Evolutionary conservation across 2,888 invertebrate genomes (phyloP).

Genomic region (Harpagoxenus sublaevis): DNA sequence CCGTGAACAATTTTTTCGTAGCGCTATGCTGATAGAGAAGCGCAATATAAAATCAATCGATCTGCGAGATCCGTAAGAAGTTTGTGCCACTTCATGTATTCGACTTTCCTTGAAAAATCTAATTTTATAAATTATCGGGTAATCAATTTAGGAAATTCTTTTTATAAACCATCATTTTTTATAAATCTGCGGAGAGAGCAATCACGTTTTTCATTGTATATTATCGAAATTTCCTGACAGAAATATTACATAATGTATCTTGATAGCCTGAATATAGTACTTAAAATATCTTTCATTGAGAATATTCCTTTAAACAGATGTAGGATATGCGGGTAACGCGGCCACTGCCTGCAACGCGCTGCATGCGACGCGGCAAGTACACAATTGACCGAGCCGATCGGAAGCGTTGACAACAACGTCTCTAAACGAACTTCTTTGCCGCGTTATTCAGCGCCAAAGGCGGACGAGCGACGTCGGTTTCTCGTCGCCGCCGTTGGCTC

Average conservation of each 20-base stretch:
- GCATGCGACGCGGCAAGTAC: not conserved
- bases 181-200: not conserved
- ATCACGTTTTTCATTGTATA: not conserved
- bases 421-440: not conserved
- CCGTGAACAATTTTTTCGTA: constrained; percentile 11
- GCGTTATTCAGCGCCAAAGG: constrained; percentile 13
- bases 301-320: constrained; percentile 16
- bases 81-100: not conserved
- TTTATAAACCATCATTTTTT: not conserved
- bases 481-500: constrained; percentile 31
- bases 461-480: not conserved
- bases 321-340: constrained; percentile 4
- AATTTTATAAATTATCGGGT: not conserved
- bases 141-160: not conserved
- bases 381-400: constrained; percentile 29
- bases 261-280: not conserved
- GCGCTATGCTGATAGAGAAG: not conserved
- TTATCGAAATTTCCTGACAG: not conserved
- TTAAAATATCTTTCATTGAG: constrained; percentile 11
- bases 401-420: not conserved
- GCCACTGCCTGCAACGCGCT: not conserved
- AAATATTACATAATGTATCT: not conserved
- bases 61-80: not conserved
- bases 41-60: not conserved
- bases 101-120: not conserved